Percentiles rank a stretch among this genome's conserved stretches.
Conservation (phyloP, 2,797 vertebrate genomes). For the Kryptolebias ocellatus region DNA sequence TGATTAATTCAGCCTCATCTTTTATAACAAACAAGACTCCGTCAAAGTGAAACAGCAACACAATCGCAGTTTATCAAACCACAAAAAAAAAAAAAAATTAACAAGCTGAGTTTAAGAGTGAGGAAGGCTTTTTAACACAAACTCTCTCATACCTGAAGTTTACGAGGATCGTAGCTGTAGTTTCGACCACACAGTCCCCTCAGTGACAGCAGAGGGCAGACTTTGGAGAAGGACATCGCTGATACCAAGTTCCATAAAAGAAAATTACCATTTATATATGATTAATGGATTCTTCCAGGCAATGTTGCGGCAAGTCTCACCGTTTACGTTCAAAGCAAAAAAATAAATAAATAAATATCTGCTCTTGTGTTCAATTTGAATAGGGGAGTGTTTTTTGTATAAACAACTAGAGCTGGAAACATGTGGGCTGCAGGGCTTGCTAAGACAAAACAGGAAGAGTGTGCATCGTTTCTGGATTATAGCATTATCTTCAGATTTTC, state of each 20-base stretch:
- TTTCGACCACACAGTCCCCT: constrained; percentile 38
- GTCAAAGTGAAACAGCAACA: background rate
- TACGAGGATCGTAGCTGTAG: constrained; percentile 14
- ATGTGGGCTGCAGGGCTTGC: constrained; percentile 19
- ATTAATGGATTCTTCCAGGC: background rate
- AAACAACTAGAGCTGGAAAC: constrained; percentile 18
- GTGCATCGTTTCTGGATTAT: background rate
- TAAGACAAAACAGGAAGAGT: constrained; percentile 10
- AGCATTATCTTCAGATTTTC: constrained; percentile 8
- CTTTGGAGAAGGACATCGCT: constrained; percentile 48
- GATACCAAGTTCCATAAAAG: constrained; percentile 11
- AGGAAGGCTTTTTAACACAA: background rate
- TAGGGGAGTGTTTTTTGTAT: constrained; percentile 32
- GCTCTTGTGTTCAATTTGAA: constrained; percentile 8
- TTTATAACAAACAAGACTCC: constrained; percentile 14
- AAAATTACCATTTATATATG: background rate
- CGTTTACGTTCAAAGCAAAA: constrained; percentile 6
- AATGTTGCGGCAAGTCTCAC: background rate
- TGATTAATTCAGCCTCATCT: constrained; percentile 2
- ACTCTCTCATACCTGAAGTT: constrained; percentile 15
- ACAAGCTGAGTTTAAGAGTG: background rate
- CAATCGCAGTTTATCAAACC: background rate
- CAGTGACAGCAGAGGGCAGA: constrained; percentile 74
- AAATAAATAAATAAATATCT: constrained; percentile 25
- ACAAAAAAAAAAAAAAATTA: background rate